Base-by-base conservation (phyloP, 2,888 invertebrate species). In the Xestia ashworthii region DNA sequence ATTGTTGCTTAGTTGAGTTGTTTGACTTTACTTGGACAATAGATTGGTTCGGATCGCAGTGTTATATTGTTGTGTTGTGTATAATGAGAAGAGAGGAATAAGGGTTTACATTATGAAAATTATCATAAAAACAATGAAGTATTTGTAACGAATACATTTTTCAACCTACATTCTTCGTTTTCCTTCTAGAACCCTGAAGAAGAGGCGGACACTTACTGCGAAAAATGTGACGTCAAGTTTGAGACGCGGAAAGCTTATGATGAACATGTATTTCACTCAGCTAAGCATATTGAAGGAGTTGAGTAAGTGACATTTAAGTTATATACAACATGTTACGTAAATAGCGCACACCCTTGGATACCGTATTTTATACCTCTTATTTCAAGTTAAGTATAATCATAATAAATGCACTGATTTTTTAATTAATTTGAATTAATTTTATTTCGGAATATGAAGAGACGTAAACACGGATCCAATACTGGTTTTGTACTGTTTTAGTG, bases 201-300 rank as follows among this genome's bases (percentile, higher is more conserved):
- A 64, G 66, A 75, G 62, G 71, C 60, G 6, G 72, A 74, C n/a
- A 74, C 79, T 5, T 84, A 84, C 66, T 87, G 87, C 48, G 76
- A 79, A 14, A 74, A 89, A 0, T 95, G 95, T 79, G 91, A 94
- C 78, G 92, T 94, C 14, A 90, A 89, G 19, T 95, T 95, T 66
- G 93, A 93, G 44, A 93, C 94, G 0, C 76, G 90, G 32, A 91
- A 89, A 50, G 95, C 95, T 0, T 95, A 92, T 71, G 90, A 92
- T 11, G 92, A 93, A 71, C 95, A 95, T 72, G 70, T 93, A 22
- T 94, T 94, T 65, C 95, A 96, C 72, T 95, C 96, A 0, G 92
- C 92, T 1, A 89, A 93, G 89, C 96, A 96, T 76, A 62, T 90
- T 84, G 58, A 90, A 86, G 79, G 92, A 89, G 80, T 74, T 19